phyloP scores from a whole-genome alignment of 2,888 invertebrate genomes.

The Lymantria monacha region DNA sequence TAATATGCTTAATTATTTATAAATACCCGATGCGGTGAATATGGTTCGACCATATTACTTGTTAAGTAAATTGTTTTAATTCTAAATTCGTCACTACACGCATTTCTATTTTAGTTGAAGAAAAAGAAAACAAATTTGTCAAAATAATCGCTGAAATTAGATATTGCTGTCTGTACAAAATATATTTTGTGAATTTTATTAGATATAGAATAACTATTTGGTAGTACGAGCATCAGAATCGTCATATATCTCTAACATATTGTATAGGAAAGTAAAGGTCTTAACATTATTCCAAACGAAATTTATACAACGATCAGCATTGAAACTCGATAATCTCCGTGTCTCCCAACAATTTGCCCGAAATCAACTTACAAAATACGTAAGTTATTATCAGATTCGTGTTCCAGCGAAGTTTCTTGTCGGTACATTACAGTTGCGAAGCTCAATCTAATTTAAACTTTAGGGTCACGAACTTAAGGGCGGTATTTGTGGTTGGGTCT shows the following conservation, averaged over 20 bases:
- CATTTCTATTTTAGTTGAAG: no score
- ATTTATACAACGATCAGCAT: conserved; percentile 46
- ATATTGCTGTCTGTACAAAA: not conserved
- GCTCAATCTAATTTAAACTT: conserved; percentile 43
- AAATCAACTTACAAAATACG: conserved; percentile 61
- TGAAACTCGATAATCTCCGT: conserved; percentile 52
- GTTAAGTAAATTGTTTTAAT: no score
- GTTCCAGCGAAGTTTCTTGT: conserved; percentile 53
- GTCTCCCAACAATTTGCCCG: conserved; percentile 46
- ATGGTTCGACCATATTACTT: no score
- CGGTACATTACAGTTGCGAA: conserved; percentile 43
- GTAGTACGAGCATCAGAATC: conserved; percentile 23
- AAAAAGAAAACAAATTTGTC: no score
- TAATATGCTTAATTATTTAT: no score
- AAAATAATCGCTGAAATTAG: no score
- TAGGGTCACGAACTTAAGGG: conserved; percentile 44
- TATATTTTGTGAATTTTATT: not conserved
- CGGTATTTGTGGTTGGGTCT: conserved; percentile 40
- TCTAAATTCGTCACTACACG: no score
- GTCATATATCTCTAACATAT: conserved; percentile 27
- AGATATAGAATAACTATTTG: conserved; percentile 15
- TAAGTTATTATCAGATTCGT: conserved; percentile 63
- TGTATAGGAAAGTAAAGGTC: conserved; percentile 37
- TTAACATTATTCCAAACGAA: conserved; percentile 40
- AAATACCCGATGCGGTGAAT: no score